Evolutionary conservation across 2,113 vertebrate genomes (phyloP).

Genomic region (Ctenodactylus gundi): DNA sequence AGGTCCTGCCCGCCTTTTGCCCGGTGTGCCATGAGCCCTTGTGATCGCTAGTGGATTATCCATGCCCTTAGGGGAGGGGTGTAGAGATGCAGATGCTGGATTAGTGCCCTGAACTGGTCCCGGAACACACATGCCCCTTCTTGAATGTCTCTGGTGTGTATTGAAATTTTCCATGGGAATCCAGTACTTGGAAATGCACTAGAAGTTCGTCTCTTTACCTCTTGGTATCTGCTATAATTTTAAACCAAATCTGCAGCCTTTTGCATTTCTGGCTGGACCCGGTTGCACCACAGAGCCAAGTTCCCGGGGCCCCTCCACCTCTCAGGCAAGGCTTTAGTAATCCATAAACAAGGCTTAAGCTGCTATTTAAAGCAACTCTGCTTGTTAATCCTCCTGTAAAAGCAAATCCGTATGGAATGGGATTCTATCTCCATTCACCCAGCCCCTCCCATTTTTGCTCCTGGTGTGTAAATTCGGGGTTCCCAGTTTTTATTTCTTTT

Average conservation of each 20-base stretch:
- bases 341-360: slow-evolving; percentile 63
- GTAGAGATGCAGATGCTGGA: background rate
- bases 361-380: slow-evolving; percentile 71
- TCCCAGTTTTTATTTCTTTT: background rate
- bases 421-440: background rate
- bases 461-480: background rate
- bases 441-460: background rate
- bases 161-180: background rate
- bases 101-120: background rate
- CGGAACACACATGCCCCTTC: background rate
- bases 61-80: background rate
- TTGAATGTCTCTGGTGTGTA: background rate
- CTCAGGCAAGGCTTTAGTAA: slow-evolving; percentile 41
- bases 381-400: slow-evolving; percentile 63
- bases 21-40: background rate
- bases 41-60: background rate
- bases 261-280: background rate
- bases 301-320: slow-evolving; percentile 2
- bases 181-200: background rate
- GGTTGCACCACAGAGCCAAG: background rate
- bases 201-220: background rate
- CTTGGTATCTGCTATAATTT: background rate
- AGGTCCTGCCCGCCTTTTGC: background rate
- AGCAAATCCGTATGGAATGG: slow-evolving; percentile 61
- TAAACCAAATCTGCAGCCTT: background rate